These are phyloP conservation scores for Orthosia gothica DNA, from an alignment of 2,888 invertebrate genomes.

Conservation along the genomic window DNA sequence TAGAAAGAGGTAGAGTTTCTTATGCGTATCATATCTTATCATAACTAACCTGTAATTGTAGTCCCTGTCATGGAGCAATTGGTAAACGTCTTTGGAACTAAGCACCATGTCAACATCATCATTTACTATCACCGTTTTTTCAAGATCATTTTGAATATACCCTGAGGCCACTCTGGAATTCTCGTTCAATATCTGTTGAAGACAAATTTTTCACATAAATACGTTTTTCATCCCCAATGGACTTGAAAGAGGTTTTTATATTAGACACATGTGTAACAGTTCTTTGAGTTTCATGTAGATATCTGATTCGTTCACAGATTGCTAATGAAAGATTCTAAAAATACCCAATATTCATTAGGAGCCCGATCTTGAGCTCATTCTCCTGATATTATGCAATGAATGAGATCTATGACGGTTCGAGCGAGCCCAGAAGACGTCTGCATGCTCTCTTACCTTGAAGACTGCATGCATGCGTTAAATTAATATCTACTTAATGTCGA, in stretches of 20 bases:
- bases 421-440: too few relatives aligned
- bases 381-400: too few relatives aligned
- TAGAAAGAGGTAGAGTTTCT: background rate
- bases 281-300: too few relatives aligned
- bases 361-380: too few relatives aligned
- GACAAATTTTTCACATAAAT: background rate
- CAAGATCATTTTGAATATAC: background rate
- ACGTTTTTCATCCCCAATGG: background rate
- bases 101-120: conserved; percentile 16
- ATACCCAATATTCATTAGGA: background rate
- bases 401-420: too few relatives aligned
- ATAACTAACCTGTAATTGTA: conserved; percentile 37
- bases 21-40: background rate
- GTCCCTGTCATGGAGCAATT: conserved; percentile 32
- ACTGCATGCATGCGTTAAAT: too few relatives aligned
- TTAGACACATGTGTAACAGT: too few relatives aligned
- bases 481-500: background rate
- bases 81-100: conserved; percentile 27
- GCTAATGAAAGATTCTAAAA: too few relatives aligned
- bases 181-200: conserved; percentile 30
- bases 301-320: too few relatives aligned
- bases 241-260: too few relatives aligned
- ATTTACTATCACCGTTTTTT: background rate
- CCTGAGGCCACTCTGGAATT: conserved; percentile 30
- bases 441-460: too few relatives aligned